Percentiles rank a stretch among this genome's conserved stretches.
These are phyloP conservation scores for Brenthis ino DNA, from an alignment of 2,888 invertebrate species.

Conservation along the genomic window DNA sequence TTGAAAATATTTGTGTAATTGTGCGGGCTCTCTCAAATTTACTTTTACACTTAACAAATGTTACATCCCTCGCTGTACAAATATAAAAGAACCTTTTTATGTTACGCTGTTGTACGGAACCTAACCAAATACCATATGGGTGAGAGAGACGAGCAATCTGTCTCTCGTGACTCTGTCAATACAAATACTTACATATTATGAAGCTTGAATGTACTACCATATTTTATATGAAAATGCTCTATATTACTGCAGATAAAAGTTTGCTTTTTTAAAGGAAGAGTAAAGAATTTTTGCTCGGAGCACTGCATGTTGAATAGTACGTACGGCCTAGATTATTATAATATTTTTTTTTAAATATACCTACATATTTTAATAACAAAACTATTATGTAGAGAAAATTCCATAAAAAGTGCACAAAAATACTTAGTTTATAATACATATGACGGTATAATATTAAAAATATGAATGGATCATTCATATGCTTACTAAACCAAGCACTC, in stretches of 20 bases:
- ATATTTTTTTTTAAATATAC: conserved; percentile 3
- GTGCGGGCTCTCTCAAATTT: conserved; percentile 50
- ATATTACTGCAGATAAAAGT: conserved; percentile 34
- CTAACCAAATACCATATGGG: conserved; percentile 48
- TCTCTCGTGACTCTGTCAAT: conserved; percentile 38
- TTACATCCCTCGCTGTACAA: conserved; percentile 50
- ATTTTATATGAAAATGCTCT: conserved; percentile 35
- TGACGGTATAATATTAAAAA: conserved; percentile 13
- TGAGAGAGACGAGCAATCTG: conserved; percentile 41
- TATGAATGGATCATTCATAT: background rate
- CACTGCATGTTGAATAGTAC: conserved; percentile 26
- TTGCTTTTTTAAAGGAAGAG: conserved; percentile 34
- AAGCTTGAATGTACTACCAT: conserved; percentile 26
- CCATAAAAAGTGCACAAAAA: background rate
- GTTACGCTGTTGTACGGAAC: conserved; percentile 47
- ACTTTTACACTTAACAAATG: conserved; percentile 56
- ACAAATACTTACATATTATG: conserved; percentile 38
- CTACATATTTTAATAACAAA: background rate
- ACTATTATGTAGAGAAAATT: background rate
- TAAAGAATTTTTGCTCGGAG: conserved; percentile 33
- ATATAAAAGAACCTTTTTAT: conserved; percentile 45
- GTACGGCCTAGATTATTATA: conserved; percentile 27
- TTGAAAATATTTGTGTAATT: conserved; percentile 44
- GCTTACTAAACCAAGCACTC: conserved; percentile 25
- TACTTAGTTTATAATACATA: conserved; percentile 1